Conservation (phyloP, 2,113 vertebrate species). For the Xenus cinereus region DNA sequence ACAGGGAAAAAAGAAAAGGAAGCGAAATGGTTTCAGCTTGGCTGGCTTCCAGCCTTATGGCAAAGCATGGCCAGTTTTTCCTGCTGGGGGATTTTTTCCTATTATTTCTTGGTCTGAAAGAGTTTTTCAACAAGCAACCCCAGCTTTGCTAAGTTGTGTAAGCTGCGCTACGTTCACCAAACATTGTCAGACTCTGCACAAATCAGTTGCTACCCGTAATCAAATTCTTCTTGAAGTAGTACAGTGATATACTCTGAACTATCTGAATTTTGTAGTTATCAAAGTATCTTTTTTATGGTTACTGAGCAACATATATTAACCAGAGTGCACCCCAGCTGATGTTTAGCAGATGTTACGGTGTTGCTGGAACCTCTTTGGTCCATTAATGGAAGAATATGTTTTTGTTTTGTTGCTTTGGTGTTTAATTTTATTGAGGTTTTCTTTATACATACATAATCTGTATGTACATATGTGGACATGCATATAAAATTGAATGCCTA, state of each 20-base stretch:
- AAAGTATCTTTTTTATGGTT: slow-evolving; percentile 61
- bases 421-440: slow-evolving; percentile 70
- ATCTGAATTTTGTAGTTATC: slow-evolving; percentile 61
- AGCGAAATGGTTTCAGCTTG: neutral
- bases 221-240: slow-evolving; percentile 33
- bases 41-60: neutral
- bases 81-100: neutral
- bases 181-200: neutral
- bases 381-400: slow-evolving; percentile 62
- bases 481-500: slow-evolving; percentile 52
- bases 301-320: slow-evolving; percentile 53
- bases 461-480: slow-evolving; percentile 56
- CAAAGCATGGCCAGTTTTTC: neutral
- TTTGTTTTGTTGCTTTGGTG: slow-evolving; percentile 66
- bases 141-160: neutral
- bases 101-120: neutral
- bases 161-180: neutral
- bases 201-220: neutral
- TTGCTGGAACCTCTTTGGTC: slow-evolving; percentile 57
- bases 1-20: neutral
- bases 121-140: neutral
- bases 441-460: slow-evolving; percentile 41
- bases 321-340: slow-evolving; percentile 46
- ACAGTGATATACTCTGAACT: neutral
- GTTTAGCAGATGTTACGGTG: slow-evolving; percentile 59